phyloP scores from a whole-genome alignment of 2,888 invertebrate genomes.

The Priocnemis perturbator region DNA sequence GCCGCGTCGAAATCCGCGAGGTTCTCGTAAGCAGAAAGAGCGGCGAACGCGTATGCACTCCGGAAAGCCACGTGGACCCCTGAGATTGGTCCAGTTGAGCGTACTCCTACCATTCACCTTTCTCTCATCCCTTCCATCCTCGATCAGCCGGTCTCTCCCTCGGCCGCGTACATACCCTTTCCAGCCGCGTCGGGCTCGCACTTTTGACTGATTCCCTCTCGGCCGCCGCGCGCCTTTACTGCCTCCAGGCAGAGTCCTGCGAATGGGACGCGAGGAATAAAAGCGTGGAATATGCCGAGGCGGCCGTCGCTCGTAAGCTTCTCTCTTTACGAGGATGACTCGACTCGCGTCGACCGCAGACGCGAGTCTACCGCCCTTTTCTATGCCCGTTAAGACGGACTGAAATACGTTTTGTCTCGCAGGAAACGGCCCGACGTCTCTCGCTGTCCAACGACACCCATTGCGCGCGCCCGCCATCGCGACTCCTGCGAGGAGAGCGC shows the following conservation, averaged over 20 bases:
- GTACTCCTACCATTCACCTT: conserved; percentile 4
- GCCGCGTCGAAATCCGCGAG: too few relatives aligned
- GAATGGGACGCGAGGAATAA: conserved; percentile 54
- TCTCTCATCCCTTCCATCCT: background rate
- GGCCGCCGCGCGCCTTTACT: conserved; percentile 43
- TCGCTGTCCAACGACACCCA: conserved; percentile 1
- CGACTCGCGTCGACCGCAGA: conserved; percentile 70
- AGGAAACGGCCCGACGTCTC: conserved; percentile 45
- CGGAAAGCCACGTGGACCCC: too few relatives aligned
- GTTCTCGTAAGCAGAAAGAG: too few relatives aligned
- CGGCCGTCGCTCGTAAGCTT: conserved; percentile 72
- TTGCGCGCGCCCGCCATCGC: background rate
- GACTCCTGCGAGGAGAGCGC: background rate
- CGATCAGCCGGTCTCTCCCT: conserved; percentile 17
- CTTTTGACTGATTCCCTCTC: conserved; percentile 38
- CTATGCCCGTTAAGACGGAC: conserved; percentile 51
- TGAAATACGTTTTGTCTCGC: conserved; percentile 51
- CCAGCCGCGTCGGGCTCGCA: conserved; percentile 35
- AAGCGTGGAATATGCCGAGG: conserved; percentile 56
- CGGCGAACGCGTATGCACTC: too few relatives aligned
- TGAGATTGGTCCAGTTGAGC: too few relatives aligned
- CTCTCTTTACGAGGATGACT: conserved; percentile 74
- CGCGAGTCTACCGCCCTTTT: conserved; percentile 57
- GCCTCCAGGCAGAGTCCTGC: conserved; percentile 35
- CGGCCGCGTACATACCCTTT: conserved; percentile 22